Evolutionary conservation across 1,140 invertebrate species (phyloP).

Genomic region (Helicoverpa armigera): DNA sequence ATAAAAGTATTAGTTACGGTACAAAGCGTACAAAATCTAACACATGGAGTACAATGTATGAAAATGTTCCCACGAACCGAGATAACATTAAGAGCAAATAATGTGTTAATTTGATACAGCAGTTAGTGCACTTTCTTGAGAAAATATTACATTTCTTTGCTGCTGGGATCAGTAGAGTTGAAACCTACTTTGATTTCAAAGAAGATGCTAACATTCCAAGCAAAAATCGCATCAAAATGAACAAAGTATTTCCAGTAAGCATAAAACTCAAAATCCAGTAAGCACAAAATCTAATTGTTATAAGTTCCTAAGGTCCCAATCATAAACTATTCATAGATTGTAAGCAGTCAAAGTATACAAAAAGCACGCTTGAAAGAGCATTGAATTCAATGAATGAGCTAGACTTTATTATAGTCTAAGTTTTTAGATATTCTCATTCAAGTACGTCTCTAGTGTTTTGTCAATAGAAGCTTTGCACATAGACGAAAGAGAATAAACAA

Average conservation of each 20-base stretch:
- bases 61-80: constrained; percentile 27
- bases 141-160: neutral
- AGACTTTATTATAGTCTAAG: constrained; percentile 5
- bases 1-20: neutral
- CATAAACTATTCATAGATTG: neutral
- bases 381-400: neutral
- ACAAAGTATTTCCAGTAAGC: neutral
- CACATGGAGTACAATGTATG: constrained; percentile 2
- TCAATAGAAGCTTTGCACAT: constrained; percentile 13
- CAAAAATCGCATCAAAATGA: too few relatives aligned
- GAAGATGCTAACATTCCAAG: neutral
- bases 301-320: neutral
- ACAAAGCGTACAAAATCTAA: constrained; percentile 23
- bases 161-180: neutral
- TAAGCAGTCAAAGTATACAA: neutral
- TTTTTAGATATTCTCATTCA: neutral
- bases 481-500: neutral
- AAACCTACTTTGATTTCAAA: neutral
- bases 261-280: too few relatives aligned
- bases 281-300: neutral
- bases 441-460: constrained; percentile 7
- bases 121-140: constrained; percentile 34
- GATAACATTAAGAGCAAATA: constrained; percentile 21
- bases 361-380: neutral
- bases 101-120: constrained; percentile 23